phyloP scores from a whole-genome alignment of 2,113 vertebrate species.

The Ammodramus savannarum region DNA sequence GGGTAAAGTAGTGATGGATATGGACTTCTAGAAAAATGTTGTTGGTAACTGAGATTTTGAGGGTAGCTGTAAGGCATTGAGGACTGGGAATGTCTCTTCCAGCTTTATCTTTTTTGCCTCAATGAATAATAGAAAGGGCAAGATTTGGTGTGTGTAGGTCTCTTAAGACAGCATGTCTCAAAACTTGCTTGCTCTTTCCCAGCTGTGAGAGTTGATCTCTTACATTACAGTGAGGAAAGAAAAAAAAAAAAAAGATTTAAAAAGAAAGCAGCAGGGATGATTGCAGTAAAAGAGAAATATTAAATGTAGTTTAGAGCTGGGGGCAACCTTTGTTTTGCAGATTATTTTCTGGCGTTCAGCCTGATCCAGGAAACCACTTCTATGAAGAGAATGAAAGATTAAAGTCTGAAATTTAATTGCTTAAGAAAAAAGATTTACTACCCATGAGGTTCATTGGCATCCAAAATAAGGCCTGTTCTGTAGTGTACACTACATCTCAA shows the following conservation, averaged over 20 bases:
- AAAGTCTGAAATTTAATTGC: conserved; percentile 45
- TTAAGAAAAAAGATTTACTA: conserved; percentile 48
- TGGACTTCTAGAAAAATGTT: neutral
- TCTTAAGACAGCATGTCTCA: neutral
- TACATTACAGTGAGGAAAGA: neutral
- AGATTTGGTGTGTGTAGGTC: neutral
- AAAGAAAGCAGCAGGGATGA: neutral
- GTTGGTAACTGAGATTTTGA: neutral
- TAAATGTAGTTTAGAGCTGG: conserved; percentile 32
- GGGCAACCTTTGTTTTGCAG: conserved; percentile 37
- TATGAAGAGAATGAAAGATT: conserved; percentile 46
- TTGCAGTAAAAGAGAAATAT: conserved; percentile 2
- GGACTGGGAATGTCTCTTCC: neutral
- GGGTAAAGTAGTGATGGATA: neutral
- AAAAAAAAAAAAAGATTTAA: neutral
- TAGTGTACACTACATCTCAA: neutral
- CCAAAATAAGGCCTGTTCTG: conserved; percentile 31
- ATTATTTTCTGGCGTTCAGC: conserved; percentile 47
- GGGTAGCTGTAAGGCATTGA: neutral
- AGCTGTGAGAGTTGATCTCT: neutral
- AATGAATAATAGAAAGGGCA: neutral
- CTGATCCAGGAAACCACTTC: conserved; percentile 60
- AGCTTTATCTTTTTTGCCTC: neutral
- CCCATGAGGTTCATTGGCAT: neutral
- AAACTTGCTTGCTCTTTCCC: neutral